phyloP scores from a whole-genome alignment of 2,113 vertebrate genomes.

The Glaucidium brasilianum region DNA sequence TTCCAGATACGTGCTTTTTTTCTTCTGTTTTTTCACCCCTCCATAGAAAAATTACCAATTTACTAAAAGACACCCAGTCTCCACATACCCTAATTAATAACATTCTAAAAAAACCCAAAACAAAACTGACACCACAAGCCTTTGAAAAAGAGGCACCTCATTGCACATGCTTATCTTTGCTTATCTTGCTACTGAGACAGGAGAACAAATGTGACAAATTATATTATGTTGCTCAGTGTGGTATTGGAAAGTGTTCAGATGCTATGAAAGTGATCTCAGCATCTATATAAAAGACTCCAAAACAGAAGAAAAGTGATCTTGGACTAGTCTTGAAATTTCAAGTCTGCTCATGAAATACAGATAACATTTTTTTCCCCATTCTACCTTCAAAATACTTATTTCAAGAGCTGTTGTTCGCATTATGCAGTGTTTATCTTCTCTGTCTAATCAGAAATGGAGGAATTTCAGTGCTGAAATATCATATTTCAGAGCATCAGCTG shows the following conservation, averaged over 20 bases:
- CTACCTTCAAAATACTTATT: background rate
- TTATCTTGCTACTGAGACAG: background rate
- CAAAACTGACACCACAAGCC: background rate
- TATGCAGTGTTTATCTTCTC: background rate
- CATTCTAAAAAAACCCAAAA: background rate
- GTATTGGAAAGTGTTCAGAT: background rate
- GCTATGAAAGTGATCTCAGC: background rate
- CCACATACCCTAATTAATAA: background rate
- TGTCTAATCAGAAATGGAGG: background rate
- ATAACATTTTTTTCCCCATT: background rate
- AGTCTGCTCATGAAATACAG: background rate
- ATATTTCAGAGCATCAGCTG: background rate
- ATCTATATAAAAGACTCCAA: background rate
- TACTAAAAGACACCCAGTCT: background rate
- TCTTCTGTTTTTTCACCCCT: background rate
- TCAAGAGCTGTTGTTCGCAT: background rate
- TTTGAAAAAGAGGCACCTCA: background rate
- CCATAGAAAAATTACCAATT: background rate
- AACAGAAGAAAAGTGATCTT: background rate
- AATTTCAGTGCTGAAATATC: background rate
- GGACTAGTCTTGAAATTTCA: background rate
- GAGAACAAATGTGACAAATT: background rate
- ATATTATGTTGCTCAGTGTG: background rate
- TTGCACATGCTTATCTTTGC: accelerated
- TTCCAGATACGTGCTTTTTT: background rate